A percentile compares a stretch with the other conserved stretches of the same genome.
Evolutionary conservation across 2,888 invertebrate species (phyloP).

Genomic region (Leptarthrus brevirostris): DNA sequence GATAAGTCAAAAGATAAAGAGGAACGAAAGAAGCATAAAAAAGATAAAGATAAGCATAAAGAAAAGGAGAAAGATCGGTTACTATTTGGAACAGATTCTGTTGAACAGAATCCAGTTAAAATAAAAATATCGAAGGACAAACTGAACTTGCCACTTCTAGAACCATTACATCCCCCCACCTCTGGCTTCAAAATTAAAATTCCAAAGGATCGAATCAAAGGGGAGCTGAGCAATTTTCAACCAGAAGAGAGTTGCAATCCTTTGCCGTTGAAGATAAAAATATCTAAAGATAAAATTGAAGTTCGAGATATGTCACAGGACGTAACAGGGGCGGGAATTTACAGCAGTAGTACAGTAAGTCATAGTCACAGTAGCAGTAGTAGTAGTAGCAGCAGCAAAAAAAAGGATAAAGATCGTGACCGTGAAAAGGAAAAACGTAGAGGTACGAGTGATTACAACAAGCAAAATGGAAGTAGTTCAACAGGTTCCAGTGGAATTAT

Average conservation of each 20-base stretch:
- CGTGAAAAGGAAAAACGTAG: conserved; percentile 63
- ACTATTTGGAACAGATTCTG: conserved; percentile 37
- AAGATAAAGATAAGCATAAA: conserved; percentile 71
- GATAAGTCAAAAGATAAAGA: conserved; percentile 79
- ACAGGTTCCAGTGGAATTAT: conserved; percentile 42
- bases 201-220: conserved; percentile 78
- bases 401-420: conserved; percentile 65
- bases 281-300: conserved; percentile 79
- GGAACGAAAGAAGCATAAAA: conserved; percentile 79
- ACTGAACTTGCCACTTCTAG: conserved; percentile 61
- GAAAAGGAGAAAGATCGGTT: conserved; percentile 58
- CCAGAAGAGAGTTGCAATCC: conserved; percentile 42
- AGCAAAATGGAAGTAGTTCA: conserved; percentile 60
- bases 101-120: conserved; percentile 62
- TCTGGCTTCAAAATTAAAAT: conserved; percentile 83
- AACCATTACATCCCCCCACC: conserved; percentile 59
- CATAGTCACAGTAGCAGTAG: conserved; percentile 52
- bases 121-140: conserved; percentile 74
- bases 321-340: conserved; percentile 51
- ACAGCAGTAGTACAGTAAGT: conserved; percentile 42
- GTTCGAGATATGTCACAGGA: conserved; percentile 54
- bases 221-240: conserved; percentile 61
- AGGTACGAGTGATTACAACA: conserved; percentile 60
- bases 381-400: conserved; percentile 62
- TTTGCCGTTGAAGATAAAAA: conserved; percentile 77